Percentiles rank a stretch among this genome's conserved stretches.
Conservation (phyloP, 2,113 vertebrate genomes). For the Xiphophorus maculatus region DNA sequence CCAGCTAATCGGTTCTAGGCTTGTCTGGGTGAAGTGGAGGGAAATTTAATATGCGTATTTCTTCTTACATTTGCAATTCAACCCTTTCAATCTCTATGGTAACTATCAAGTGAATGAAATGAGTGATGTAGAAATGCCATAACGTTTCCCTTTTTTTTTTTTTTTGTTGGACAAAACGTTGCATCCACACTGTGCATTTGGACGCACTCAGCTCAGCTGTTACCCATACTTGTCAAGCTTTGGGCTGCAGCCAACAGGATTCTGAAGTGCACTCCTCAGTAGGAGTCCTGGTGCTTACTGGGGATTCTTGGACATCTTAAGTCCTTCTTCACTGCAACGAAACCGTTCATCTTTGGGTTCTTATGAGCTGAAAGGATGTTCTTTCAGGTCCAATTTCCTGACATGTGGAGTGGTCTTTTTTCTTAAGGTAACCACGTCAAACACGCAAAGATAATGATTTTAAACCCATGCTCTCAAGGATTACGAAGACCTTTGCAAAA, state of each 20-base stretch:
- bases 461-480: not conserved
- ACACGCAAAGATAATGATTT: not conserved
- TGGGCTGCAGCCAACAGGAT: too few species aligned
- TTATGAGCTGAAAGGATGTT: not conserved
- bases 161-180: too few species aligned
- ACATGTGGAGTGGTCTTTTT: not conserved
- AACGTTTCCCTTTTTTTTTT: too few species aligned
- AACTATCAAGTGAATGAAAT: conserved; percentile 64
- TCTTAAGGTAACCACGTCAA: not conserved
- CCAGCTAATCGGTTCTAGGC: not conserved
- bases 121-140: conserved; percentile 29
- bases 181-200: not conserved
- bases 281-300: not conserved
- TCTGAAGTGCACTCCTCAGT: not conserved
- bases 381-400: not conserved
- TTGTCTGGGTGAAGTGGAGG: too few species aligned
- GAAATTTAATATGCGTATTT: conserved; percentile 45
- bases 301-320: not conserved
- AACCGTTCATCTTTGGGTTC: not conserved
- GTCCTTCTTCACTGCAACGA: not conserved
- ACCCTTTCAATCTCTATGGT: conserved; percentile 69
- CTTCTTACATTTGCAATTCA: conserved; percentile 68
- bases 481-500: not conserved
- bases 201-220: not conserved
- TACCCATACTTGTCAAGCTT: not conserved